Conservation (phyloP, 2,888 invertebrate genomes). For the Eristalis arbustorum region DNA sequence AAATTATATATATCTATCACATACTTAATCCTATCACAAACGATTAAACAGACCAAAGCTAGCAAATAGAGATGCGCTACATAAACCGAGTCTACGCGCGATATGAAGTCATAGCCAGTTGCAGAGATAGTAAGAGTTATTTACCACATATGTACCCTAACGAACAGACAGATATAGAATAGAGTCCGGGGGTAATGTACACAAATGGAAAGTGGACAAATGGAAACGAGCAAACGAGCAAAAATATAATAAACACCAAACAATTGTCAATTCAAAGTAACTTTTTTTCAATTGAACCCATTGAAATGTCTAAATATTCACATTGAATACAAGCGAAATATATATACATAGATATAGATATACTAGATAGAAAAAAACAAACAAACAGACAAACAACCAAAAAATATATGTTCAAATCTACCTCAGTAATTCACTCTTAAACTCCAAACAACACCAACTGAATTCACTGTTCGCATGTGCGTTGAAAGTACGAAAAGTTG, state of each 20-base stretch:
- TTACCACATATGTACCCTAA: conserved; percentile 32
- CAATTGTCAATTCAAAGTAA: conserved; percentile 62
- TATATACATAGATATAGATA: conserved; percentile 56
- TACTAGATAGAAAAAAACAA: conserved; percentile 52
- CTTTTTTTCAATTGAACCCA: conserved; percentile 41
- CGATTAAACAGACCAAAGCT: conserved; percentile 59
- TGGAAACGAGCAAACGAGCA: conserved; percentile 66
- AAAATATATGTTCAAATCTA: conserved; percentile 70
- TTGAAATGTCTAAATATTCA: conserved; percentile 59
- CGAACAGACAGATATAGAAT: conserved; percentile 42
- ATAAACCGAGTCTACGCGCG: conserved; percentile 37
- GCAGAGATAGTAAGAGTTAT: conserved; percentile 47
- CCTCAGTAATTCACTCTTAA: conserved; percentile 56
- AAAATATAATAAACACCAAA: conserved; percentile 52
- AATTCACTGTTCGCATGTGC: conserved; percentile 54
- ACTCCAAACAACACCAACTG: conserved; percentile 41
- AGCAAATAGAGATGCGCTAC: conserved; percentile 39
- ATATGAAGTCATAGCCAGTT: conserved; percentile 66
- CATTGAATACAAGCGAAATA: conserved; percentile 47
- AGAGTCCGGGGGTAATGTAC: conserved; percentile 17
- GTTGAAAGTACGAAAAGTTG: conserved; percentile 32
- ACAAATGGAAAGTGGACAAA: conserved; percentile 65
- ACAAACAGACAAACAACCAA: conserved; percentile 2
- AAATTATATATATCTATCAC: conserved; percentile 11
- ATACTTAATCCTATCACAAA: conserved; percentile 43